These are phyloP conservation scores for Diogma glabrata DNA, from an alignment of 2,888 invertebrate species.

Conservation along the genomic window DNA sequence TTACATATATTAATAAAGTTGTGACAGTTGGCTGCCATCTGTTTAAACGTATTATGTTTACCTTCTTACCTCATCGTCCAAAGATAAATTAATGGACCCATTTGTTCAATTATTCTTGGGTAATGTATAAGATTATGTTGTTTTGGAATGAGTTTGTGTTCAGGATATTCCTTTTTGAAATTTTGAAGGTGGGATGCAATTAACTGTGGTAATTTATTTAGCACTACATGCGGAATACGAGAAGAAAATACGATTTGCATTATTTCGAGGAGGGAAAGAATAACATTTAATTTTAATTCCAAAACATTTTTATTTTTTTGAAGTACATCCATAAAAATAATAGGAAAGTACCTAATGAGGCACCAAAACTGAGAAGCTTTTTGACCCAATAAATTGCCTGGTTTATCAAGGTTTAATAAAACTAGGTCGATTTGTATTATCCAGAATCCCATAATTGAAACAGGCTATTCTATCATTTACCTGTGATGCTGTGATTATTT, in stretches of 20 bases:
- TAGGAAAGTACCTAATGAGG: background rate
- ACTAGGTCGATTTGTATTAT: background rate
- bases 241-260: background rate
- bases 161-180: no score
- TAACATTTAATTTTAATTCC: background rate
- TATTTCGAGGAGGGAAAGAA: no score
- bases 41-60: constrained; percentile 1
- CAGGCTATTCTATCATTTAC: background rate
- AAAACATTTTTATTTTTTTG: background rate
- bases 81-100: no score
- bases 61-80: background rate
- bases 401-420: background rate
- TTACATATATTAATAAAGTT: background rate
- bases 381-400: no score
- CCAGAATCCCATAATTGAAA: background rate
- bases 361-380: background rate
- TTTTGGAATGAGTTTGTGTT: background rate
- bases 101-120: no score
- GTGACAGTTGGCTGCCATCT: background rate
- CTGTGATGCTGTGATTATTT: background rate
- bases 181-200: background rate
- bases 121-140: background rate
- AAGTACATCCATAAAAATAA: background rate
- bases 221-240: background rate
- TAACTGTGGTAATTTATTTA: background rate